Evolutionary conservation across 1,140 invertebrate species (phyloP).

Genomic region (Eumeta japonica): DNA sequence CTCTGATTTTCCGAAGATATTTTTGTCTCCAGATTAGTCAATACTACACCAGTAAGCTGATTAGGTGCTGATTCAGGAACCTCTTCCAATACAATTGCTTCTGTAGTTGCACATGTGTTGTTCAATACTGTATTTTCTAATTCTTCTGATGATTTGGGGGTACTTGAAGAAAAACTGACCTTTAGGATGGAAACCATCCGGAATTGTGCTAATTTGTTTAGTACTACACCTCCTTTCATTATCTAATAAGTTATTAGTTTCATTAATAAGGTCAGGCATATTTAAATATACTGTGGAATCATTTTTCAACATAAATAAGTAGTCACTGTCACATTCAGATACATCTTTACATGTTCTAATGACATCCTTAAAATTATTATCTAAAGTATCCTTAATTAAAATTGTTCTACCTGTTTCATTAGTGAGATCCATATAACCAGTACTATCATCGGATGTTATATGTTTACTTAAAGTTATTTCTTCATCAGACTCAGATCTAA

Average conservation of each 20-base stretch:
- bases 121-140: too few relatives aligned
- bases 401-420: conserved; percentile 24
- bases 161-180: too few relatives aligned
- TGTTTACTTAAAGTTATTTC: neutral
- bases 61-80: conserved; percentile 26
- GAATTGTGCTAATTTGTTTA: too few relatives aligned
- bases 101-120: too few relatives aligned
- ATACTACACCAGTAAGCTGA: conserved; percentile 19
- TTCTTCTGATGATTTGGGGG: too few relatives aligned
- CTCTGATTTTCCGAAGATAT: conserved; percentile 33
- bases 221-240: conserved; percentile 22
- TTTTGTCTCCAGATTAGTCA: conserved; percentile 39
- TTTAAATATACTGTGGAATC: conserved; percentile 46
- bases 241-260: conserved; percentile 33
- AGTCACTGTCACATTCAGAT: conserved; percentile 15
- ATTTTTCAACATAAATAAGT: conserved; percentile 18
- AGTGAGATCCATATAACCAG: conserved; percentile 41
- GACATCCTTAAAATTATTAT: conserved; percentile 24
- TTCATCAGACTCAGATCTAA: neutral
- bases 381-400: conserved; percentile 17
- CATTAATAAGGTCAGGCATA: conserved; percentile 33
- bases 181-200: too few relatives aligned
- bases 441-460: conserved; percentile 15
- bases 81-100: too few relatives aligned
- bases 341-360: conserved; percentile 22